Evolutionary conservation across 2,888 invertebrate species (phyloP).

Genomic region (Metacarcinus magister): DNA sequence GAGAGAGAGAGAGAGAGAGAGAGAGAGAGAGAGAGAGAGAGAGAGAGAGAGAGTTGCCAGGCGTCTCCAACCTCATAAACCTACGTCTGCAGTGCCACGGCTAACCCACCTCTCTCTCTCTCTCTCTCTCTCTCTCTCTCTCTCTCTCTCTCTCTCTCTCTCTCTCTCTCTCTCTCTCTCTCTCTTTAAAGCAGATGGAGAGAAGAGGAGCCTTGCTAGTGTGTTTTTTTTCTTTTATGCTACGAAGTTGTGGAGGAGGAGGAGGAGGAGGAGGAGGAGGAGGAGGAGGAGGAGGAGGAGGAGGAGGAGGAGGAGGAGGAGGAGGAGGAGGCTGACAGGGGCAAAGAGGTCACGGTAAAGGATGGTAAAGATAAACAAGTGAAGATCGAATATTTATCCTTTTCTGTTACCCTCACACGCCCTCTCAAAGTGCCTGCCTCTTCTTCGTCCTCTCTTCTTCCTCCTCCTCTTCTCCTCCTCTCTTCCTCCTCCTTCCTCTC

Average conservation of each 20-base stretch:
- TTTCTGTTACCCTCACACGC: not conserved
- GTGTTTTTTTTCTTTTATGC: conserved; percentile 1
- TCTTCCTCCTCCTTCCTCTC: not conserved
- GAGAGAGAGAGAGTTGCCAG: conserved; percentile 55
- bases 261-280: conserved; percentile 41
- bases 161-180: conserved; percentile 31
- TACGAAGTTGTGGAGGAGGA: conserved; percentile 1
- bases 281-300: conserved; percentile 48
- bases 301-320: conserved; percentile 41
- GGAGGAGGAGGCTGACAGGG: not conserved
- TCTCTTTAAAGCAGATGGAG: conserved; percentile 26
- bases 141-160: not conserved
- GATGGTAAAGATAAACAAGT: not conserved
- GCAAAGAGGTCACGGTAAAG: not conserved
- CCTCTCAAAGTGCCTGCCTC: not conserved
- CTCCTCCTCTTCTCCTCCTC: not conserved
- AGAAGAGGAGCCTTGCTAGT: not conserved
- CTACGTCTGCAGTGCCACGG: conserved; percentile 44
- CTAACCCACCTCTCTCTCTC: not conserved
- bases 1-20: not conserved
- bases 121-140: conserved; percentile 52
- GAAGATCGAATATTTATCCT: not conserved
- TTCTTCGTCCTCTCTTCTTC: not conserved
- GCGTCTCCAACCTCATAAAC: conserved; percentile 68
- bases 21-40: not conserved